These are phyloP conservation scores for Microchrysa polita DNA, from an alignment of 2,888 invertebrate genomes.

Conservation along the genomic window DNA sequence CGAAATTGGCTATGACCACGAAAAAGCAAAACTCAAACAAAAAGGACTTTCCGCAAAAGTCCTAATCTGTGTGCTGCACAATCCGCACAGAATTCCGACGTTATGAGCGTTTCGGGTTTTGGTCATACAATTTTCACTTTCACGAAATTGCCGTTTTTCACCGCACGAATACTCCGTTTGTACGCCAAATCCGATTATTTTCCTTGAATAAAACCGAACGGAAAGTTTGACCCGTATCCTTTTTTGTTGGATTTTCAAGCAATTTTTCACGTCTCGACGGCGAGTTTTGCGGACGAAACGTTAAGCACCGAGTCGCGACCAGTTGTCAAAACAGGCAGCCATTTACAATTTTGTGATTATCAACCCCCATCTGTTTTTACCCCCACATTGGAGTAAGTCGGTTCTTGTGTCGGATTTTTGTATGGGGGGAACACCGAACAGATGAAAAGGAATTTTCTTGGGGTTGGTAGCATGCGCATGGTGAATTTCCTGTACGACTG, in stretches of 20 bases:
- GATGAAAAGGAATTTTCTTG: conserved; percentile 28
- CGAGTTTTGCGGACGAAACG: background rate
- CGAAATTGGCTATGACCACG: background rate
- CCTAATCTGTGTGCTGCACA: background rate
- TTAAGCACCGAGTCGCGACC: conserved; percentile 38
- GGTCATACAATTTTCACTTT: background rate
- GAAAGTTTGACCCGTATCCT: background rate
- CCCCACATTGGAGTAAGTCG: conserved; percentile 3
- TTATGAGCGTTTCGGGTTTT: background rate
- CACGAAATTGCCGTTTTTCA: no score
- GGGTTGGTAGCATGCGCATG: conserved; percentile 39
- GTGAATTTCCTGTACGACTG: conserved; percentile 23
- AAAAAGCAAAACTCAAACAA: conserved; percentile 9
- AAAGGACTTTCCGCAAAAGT: conserved; percentile 13
- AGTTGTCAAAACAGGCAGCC: conserved; percentile 56
- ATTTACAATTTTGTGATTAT: conserved; percentile 50
- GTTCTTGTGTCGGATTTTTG: conserved; percentile 17
- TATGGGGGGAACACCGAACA: background rate
- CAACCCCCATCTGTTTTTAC: conserved; percentile 36
- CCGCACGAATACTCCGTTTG: no score
- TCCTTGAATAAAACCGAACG: background rate
- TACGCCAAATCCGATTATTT: no score
- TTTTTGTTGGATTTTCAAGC: background rate
- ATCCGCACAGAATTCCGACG: background rate
- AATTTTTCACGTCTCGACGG: background rate